Evolutionary conservation across 2,888 invertebrate species (phyloP).

Genomic region (Nomada fabriciana): DNA sequence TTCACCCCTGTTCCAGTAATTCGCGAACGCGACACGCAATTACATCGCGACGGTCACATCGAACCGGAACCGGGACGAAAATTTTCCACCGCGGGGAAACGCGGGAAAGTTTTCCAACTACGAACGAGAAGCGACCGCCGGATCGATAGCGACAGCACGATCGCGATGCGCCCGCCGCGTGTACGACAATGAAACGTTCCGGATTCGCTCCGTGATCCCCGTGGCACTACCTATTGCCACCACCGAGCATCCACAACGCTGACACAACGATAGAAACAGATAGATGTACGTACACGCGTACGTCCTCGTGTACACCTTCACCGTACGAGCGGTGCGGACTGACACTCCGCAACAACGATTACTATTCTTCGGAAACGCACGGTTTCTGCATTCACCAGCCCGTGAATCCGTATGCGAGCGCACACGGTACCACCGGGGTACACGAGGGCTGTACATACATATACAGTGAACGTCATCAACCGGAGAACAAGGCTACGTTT

Average conservation of each 20-base stretch:
- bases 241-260: conserved; percentile 36
- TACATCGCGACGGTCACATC: neutral
- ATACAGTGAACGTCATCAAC: conserved; percentile 39
- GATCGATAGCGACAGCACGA: conserved; percentile 63
- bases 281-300: conserved; percentile 11
- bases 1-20: conserved; percentile 31
- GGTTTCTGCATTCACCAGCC: conserved; percentile 72
- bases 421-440: neutral
- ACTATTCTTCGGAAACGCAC: conserved; percentile 66
- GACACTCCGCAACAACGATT: conserved; percentile 60
- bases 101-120: conserved; percentile 38
- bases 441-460: conserved; percentile 10
- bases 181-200: conserved; percentile 72
- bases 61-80: neutral
- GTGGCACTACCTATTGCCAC: conserved; percentile 62
- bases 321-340: conserved; percentile 38
- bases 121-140: conserved; percentile 35
- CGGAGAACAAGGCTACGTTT: conserved; percentile 51
- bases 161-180: conserved; percentile 61
- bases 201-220: conserved; percentile 73
- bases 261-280: conserved; percentile 20
- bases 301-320: conserved; percentile 33
- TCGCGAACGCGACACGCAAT: conserved; percentile 6
- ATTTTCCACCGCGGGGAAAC: conserved; percentile 25
- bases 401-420: conserved; percentile 71